Base-by-base conservation (phyloP, 1,140 invertebrate species). In the Psix sp. region DNA sequence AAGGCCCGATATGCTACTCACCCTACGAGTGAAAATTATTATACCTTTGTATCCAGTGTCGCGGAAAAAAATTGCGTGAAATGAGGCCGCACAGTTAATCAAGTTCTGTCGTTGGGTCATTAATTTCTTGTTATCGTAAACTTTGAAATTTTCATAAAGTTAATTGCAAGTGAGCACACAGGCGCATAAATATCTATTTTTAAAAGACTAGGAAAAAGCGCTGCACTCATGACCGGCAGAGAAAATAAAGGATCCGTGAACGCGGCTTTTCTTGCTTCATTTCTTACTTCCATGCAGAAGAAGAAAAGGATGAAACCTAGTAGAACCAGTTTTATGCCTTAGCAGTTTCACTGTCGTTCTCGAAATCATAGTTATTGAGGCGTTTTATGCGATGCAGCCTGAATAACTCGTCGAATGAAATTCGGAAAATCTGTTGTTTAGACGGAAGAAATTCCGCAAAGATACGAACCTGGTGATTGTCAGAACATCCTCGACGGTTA, bases 401-500 rank as follows among this genome's bases (percentile, higher is more conserved):
- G 29, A 10, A 67, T n/a, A n/a, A n/a, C n/a, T n/a, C n/a, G n/a
- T n/a, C n/a, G n/a, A n/a, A n/a, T n/a, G n/a, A n/a, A n/a, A n/a
- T n/a, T n/a, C n/a, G n/a, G n/a, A n/a, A n/a, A n/a, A n/a, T n/a
- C n/a, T n/a, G n/a, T n/a, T n/a, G n/a, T n/a, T n/a, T n/a, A n/a
- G n/a, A n/a, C n/a, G n/a, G n/a, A n/a, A n/a, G n/a, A n/a, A n/a
- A n/a, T n/a, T n/a, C n/a, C n/a, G n/a, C n/a, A n/a, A n/a, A n/a
- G n/a, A n/a, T n/a, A n/a, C n/a, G n/a, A n/a, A n/a, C n/a, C 76
- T 68, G 75, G 29, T 80, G 77, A 78, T 80, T 71, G 63, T 70
- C 78, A 40, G 46, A 51, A 31, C 39, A 35, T 54, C 33, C 15
- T 38, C 31, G 40, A 76, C 79, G 82, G 78, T 79, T 81, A 82